These are phyloP conservation scores for Danio rerio DNA, from an alignment of 2,113 vertebrate genomes.

Conservation along the genomic window DNA sequence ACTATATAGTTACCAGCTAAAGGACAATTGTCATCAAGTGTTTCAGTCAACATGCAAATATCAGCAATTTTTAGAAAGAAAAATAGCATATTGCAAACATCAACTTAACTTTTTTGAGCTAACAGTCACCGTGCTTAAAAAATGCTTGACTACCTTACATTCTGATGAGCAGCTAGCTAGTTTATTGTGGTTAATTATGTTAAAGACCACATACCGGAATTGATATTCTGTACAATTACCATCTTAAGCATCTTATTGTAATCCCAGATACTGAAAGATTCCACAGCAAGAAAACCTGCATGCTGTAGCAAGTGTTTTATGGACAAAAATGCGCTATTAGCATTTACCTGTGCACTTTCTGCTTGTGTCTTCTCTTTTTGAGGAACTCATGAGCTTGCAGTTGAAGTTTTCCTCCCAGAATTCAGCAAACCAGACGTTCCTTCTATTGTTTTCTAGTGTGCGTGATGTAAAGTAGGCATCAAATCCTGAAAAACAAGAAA, in stretches of 20 bases:
- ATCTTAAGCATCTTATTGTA: background rate
- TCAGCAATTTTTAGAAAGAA: no score
- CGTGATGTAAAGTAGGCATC: constrained; percentile 91
- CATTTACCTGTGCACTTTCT: constrained; percentile 91
- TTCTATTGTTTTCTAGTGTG: constrained; percentile 93
- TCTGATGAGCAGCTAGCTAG: no score
- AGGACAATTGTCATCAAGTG: no score
- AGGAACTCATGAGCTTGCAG: constrained; percentile 95
- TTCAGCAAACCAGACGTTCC: constrained; percentile 97
- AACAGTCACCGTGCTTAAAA: no score
- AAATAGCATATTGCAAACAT: no score
- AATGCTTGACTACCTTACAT: no score
- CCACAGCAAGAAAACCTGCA: no score
- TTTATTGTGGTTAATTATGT: background rate
- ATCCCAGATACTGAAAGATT: no score
- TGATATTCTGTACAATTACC: background rate
- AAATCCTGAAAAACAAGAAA: constrained; percentile 78
- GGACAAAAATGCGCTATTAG: background rate
- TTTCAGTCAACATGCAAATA: no score
- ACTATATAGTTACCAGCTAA: no score
- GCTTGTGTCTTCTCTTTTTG: constrained; percentile 92
- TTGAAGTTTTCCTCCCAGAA: constrained; percentile 99
- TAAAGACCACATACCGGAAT: background rate
- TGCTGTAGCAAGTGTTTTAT: background rate
- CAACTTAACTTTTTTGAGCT: no score